These are phyloP conservation scores for Pandemis cinnamomeana DNA, from an alignment of 2,888 invertebrate species.

Conservation along the genomic window DNA sequence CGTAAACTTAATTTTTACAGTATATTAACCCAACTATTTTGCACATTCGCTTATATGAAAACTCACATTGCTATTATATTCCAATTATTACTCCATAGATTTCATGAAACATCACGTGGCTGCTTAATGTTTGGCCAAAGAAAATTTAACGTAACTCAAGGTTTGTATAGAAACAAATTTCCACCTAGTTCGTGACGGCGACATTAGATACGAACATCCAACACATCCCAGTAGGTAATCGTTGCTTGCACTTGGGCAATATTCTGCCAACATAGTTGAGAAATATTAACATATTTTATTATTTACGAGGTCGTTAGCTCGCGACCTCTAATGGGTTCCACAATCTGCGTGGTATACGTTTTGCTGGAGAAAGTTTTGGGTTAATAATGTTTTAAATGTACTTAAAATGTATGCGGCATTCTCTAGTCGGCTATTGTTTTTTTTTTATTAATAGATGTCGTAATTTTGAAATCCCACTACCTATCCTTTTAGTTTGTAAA, in stretches of 20 bases:
- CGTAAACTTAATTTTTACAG: too few species aligned
- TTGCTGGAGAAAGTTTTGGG: constrained; percentile 23
- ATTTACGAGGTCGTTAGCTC: constrained; percentile 38
- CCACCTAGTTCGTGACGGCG: constrained; percentile 30
- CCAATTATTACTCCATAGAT: neutral
- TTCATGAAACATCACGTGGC: neutral
- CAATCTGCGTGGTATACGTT: constrained; percentile 11
- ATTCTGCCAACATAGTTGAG: constrained; percentile 28
- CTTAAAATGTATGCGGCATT: too few species aligned
- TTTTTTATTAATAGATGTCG: too few species aligned
- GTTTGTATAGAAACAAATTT: constrained; percentile 29
- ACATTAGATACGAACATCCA: constrained; percentile 35
- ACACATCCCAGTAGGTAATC: constrained; percentile 23
- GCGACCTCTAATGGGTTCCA: constrained; percentile 32
- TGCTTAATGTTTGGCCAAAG: constrained; percentile 9
- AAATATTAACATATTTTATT: constrained; percentile 38
- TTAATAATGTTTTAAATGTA: neutral
- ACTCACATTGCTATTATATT: neutral
- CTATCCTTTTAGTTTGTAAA: too few species aligned
- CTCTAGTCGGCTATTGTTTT: neutral
- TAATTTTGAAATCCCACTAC: too few species aligned
- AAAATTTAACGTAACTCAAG: constrained; percentile 27
- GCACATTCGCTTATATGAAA: neutral
- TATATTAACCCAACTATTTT: too few species aligned
- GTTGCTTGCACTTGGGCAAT: constrained; percentile 30